These are phyloP conservation scores for Lycaena phlaeas DNA, from an alignment of 2,888 invertebrate species.

Conservation along the genomic window DNA sequence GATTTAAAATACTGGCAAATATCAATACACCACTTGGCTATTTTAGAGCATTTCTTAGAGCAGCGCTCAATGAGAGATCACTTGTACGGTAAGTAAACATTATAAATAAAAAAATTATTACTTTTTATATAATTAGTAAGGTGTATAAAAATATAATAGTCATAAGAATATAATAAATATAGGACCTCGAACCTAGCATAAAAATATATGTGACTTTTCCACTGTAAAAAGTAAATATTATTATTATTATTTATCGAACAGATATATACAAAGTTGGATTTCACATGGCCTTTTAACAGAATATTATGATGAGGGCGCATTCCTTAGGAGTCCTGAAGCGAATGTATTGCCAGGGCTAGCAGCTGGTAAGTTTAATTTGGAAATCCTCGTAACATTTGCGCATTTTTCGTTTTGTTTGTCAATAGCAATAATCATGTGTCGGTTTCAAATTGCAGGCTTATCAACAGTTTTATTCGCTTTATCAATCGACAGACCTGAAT, in stretches of 20 bases:
- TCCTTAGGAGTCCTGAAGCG: conserved; percentile 86
- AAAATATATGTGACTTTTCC: not conserved
- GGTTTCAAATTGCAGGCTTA: conserved; percentile 74
- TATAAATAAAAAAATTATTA: too few relatives aligned
- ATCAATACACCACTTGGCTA: conserved; percentile 78
- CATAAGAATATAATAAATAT: too few relatives aligned
- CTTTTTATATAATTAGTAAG: too few relatives aligned
- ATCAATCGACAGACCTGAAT: conserved; percentile 88
- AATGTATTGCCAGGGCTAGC: conserved; percentile 88
- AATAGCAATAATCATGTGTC: conserved; percentile 14
- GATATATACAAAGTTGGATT: conserved; percentile 83
- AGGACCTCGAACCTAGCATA: too few relatives aligned
- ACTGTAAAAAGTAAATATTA: not conserved
- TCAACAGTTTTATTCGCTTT: conserved; percentile 94
- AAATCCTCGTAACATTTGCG: too few relatives aligned
- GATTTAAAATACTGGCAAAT: conserved; percentile 78
- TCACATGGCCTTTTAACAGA: conserved; percentile 77
- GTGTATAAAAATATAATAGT: too few relatives aligned
- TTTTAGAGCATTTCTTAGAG: conserved; percentile 90
- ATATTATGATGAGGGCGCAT: conserved; percentile 90
- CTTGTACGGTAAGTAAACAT: conserved; percentile 78
- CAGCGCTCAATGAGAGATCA: conserved; percentile 92
- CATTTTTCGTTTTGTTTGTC: too few relatives aligned
- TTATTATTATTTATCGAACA: conserved; percentile 23
- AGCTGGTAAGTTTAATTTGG: too few relatives aligned